phyloP scores from a whole-genome alignment of 2,888 invertebrate genomes.

The Leptopilina myrica region DNA sequence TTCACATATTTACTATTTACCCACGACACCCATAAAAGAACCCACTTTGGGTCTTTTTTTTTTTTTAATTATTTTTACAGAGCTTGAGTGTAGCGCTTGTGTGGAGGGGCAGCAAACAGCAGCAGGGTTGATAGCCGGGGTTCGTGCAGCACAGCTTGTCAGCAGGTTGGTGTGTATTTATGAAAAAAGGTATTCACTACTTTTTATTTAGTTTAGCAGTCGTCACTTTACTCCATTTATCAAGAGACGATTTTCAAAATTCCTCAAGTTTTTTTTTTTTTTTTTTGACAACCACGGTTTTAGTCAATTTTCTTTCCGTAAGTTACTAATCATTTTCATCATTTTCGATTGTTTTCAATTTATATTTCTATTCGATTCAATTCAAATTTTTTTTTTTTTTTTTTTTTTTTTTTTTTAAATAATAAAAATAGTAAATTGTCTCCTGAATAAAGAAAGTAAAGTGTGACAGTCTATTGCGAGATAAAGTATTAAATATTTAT shows the following conservation, averaged over 20 bases:
- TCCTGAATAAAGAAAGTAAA: background rate
- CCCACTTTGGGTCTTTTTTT: constrained; percentile 47
- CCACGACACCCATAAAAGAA: constrained; percentile 59
- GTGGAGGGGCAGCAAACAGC: constrained; percentile 75
- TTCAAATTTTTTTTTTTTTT: background rate
- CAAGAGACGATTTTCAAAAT: constrained; percentile 34
- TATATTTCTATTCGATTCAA: background rate
- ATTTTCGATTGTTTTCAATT: no score
- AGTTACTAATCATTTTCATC: background rate
- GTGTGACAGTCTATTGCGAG: constrained; percentile 41
- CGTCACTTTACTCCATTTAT: constrained; percentile 61
- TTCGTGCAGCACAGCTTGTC: constrained; percentile 77
- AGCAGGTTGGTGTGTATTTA: constrained; percentile 76
- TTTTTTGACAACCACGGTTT: background rate
- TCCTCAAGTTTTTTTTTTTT: background rate
- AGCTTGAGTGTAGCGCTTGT: constrained; percentile 71
- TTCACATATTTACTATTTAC: constrained; percentile 46
- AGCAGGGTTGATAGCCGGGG: constrained; percentile 76
- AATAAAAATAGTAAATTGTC: background rate
- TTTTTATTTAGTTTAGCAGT: constrained; percentile 63
- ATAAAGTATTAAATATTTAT: constrained; percentile 54
- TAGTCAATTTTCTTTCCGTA: background rate
- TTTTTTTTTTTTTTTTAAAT: background rate
- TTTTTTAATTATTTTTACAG: constrained; percentile 42
- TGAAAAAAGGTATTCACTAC: constrained; percentile 67